Evolutionary conservation across 1,140 invertebrate genomes (phyloP), one percentile per base, ranked within the genome.

Genomic region (Musca domestica): DNA sequence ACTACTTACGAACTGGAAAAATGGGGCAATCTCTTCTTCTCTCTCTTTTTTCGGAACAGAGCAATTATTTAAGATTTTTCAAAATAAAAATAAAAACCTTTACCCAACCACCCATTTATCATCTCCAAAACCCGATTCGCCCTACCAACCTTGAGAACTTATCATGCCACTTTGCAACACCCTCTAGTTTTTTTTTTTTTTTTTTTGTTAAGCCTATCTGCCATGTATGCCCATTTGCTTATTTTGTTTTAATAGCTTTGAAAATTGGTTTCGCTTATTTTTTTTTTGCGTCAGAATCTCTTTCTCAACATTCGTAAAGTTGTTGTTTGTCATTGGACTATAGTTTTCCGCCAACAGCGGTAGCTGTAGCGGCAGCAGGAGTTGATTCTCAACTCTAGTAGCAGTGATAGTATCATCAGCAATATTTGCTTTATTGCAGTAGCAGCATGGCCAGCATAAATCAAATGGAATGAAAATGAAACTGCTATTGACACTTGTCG

Each of bases 221-320:
- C 34, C 12, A 27, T 58, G 25, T 17, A 15, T 27, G 14, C 27
- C 3, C 5, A 51, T 25, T 58, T 58, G n/a, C 56, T 61, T 61
- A 61, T 61, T 61, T 61, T 61, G 17, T 61, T 61, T 61, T 61
- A 61, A 61, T 61, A 61, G 56, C 56, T 61, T 34, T 61, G 56
- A 27, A 19, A 61, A 61, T 61, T 61, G 56, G 27, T 61, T 61
- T 61, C 14, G 34, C 27, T n/a, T n/a, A 27, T 19, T 58, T 14
- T 58, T 19, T n/a, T 34, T 30, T 34, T 30, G 9, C 41, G 14
- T 34, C 9, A 9, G n/a, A 12, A 12, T 41, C 10, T 41, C 34
- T 5, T 41, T 41, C 34, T 41, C 5, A 41, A 41, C 34, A 10
- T 41, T 41, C 4, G 34, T 41, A 41, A 41, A 5, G 3, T 3